phyloP scores from a whole-genome alignment of 37 sponge, comb jelly and placozoan species.

The Diacarnus erythraeanus region DNA sequence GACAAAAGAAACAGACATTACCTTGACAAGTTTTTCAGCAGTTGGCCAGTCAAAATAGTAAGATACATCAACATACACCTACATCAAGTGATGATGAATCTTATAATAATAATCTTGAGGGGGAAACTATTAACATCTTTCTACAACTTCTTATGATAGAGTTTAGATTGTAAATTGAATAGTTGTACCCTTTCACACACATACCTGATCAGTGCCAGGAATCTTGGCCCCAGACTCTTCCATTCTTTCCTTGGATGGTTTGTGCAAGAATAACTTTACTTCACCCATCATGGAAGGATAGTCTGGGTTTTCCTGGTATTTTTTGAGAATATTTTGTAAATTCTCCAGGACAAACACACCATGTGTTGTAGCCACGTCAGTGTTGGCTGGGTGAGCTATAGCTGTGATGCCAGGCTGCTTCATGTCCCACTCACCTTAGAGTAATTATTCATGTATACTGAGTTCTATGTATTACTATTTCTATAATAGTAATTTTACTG shows the following conservation, averaged over 20 bases:
- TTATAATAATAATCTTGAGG: too few relatives aligned
- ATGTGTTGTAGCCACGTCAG: constrained; percentile 51
- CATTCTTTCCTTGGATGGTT: constrained; percentile 33
- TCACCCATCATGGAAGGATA: constrained; percentile 30
- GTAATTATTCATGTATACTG: too few relatives aligned
- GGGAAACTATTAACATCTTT: too few relatives aligned
- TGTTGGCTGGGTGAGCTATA: constrained; percentile 43
- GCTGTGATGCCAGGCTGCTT: constrained; percentile 60
- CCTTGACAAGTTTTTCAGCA: constrained; percentile 45
- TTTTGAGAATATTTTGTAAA: neutral
- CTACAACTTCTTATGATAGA: neutral
- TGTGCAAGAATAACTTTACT: constrained; percentile 55
- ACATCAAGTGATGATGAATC: too few relatives aligned
- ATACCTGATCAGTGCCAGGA: constrained; percentile 33
- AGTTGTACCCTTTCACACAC: neutral
- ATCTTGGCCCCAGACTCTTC: constrained; percentile 34
- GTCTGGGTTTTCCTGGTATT: constrained; percentile 40
- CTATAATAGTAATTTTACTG: too few relatives aligned
- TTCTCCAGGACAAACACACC: constrained; percentile 70
- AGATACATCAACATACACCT: constrained; percentile 63
- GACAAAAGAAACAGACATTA: constrained; percentile 13
- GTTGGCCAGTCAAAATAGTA: constrained; percentile 49
- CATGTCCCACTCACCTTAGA: constrained; percentile 67
- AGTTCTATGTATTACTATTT: too few relatives aligned
- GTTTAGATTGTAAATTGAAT: neutral